Conservation (phyloP, 2,797 vertebrate genomes). For the Tinamus major region DNA sequence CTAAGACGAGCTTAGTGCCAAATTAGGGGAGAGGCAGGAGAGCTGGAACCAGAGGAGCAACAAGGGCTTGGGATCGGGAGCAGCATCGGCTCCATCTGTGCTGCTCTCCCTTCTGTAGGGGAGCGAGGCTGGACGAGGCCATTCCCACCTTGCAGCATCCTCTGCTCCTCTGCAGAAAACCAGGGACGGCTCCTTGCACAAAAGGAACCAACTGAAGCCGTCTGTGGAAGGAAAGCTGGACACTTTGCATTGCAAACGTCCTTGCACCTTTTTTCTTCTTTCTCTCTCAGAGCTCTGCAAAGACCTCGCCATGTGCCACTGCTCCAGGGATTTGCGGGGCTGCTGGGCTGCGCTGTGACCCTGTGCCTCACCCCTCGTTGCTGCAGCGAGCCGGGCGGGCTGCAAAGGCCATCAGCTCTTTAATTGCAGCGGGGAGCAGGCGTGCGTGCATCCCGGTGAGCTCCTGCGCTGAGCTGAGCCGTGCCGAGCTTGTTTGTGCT, state of each 20-base stretch:
- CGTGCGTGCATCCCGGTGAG: too few relatives aligned
- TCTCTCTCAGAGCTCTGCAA: background rate
- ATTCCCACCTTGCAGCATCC: background rate
- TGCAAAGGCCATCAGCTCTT: conserved; percentile 23
- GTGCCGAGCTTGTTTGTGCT: fast-evolving
- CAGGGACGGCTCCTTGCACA: background rate
- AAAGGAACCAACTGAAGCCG: background rate
- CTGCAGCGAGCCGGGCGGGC: conserved; percentile 1
- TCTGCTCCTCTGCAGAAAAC: background rate
- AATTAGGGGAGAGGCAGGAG: background rate
- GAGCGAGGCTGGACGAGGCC: too few relatives aligned
- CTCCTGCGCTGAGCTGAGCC: fast-evolving
- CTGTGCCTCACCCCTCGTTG: background rate
- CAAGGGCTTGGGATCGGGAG: fast-evolving
- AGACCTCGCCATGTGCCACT: too few relatives aligned
- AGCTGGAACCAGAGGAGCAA: fast-evolving
- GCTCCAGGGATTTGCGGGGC: background rate
- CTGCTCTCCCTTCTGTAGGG: fast-evolving
- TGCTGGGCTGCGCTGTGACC: conserved; percentile 1
- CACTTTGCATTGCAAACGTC: background rate
- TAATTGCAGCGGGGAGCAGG: conserved; percentile 27
- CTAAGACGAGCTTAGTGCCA: background rate
- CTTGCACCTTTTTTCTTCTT: background rate
- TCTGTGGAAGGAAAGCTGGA: background rate
- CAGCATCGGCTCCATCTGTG: fast-evolving